phyloP scores from a whole-genome alignment of 2,888 invertebrate species.

The Aphodius granarius region DNA sequence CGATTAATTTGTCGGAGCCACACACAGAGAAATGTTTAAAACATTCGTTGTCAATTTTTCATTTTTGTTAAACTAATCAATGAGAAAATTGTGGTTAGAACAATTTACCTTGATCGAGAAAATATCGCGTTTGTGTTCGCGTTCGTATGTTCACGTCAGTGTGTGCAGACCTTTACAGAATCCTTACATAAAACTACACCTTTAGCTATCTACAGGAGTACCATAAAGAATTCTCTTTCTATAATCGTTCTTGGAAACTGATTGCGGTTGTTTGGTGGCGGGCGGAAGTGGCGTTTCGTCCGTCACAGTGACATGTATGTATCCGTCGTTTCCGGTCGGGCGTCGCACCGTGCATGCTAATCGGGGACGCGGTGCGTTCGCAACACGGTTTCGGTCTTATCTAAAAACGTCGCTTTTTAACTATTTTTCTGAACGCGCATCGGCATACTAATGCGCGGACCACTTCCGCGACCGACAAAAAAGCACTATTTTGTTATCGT shows the following conservation, averaged over 20 bases:
- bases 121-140: too few relatives aligned
- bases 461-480: constrained; percentile 4
- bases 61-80: too few relatives aligned
- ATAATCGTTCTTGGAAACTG: background rate
- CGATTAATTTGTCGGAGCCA: background rate
- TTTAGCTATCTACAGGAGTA: background rate
- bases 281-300: constrained; percentile 47
- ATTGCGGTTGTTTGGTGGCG: constrained; percentile 6
- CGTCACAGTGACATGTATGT: constrained; percentile 48
- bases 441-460: constrained; percentile 27
- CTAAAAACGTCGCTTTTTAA: constrained; percentile 33
- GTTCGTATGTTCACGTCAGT: background rate
- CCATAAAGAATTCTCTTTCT: background rate
- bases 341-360: constrained; percentile 46
- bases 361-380: constrained; percentile 33
- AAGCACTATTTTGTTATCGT: background rate
- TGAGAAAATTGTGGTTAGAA: too few relatives aligned
- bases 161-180: background rate
- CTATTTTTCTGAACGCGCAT: constrained; percentile 29
- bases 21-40: background rate
- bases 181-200: background rate
- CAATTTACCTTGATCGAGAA: too few relatives aligned
- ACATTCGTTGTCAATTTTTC: too few relatives aligned
- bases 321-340: constrained; percentile 46
- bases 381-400: constrained; percentile 38